Evolutionary conservation across 2,888 invertebrate species (phyloP).

Genomic region (Agelastica alni): DNA sequence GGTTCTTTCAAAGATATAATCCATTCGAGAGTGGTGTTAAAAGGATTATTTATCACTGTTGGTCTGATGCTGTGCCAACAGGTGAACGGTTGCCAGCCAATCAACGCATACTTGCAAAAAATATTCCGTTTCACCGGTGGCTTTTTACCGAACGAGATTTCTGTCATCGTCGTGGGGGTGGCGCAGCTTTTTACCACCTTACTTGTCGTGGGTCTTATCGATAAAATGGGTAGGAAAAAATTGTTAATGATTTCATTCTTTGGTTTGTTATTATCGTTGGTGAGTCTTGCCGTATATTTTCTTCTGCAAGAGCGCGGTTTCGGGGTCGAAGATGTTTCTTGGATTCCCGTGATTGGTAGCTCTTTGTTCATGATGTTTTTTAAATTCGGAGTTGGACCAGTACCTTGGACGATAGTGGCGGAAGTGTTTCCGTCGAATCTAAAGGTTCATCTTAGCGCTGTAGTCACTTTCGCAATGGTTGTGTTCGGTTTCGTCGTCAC

Average conservation of each 20-base stretch:
- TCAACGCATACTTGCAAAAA: slow-evolving; percentile 73
- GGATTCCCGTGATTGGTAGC: slow-evolving; percentile 72
- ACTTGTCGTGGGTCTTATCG: slow-evolving; percentile 75
- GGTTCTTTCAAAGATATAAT: slow-evolving; percentile 28
- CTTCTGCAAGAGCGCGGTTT: slow-evolving; percentile 27
- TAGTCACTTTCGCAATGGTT: slow-evolving; percentile 23
- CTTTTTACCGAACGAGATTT: slow-evolving; percentile 61
- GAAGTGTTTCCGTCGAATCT: slow-evolving; percentile 81
- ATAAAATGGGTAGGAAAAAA: slow-evolving; percentile 72
- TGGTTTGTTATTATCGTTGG: slow-evolving; percentile 64
- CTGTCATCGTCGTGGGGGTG: slow-evolving; percentile 75
- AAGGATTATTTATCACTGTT: slow-evolving; percentile 52
- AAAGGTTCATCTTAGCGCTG: slow-evolving; percentile 65
- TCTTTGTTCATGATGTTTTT: slow-evolving; percentile 74
- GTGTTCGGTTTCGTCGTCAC: slow-evolving; percentile 24
- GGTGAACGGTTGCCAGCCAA: slow-evolving; percentile 70
- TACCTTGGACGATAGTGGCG: slow-evolving; percentile 81
- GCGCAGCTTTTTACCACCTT: slow-evolving; percentile 74
- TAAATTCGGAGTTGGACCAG: slow-evolving; percentile 70
- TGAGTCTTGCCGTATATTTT: slow-evolving; percentile 37
- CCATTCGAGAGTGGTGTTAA: slow-evolving; percentile 32
- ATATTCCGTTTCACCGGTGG: slow-evolving; percentile 63
- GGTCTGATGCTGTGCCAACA: slow-evolving; percentile 49
- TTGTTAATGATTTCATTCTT: slow-evolving; percentile 71
- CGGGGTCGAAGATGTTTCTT: slow-evolving; percentile 57